These are phyloP conservation scores for Falcaria lacertinaria DNA, from an alignment of 2,888 invertebrate genomes.

Conservation along the genomic window DNA sequence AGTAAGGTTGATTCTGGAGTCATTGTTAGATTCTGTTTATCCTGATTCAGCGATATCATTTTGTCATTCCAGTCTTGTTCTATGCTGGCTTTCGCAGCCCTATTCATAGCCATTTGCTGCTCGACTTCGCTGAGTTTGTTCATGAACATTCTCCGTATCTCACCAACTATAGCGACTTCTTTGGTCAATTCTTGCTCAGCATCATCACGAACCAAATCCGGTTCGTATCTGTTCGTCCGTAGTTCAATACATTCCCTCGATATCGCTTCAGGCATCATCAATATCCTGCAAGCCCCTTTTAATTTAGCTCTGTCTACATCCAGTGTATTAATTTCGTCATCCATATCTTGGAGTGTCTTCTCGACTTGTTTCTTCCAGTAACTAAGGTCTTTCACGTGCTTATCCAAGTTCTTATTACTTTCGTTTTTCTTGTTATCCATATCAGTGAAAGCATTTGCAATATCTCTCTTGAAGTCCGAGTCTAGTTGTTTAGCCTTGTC, in stretches of 20 bases:
- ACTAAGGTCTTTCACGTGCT: slow-evolving; percentile 64
- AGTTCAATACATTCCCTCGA: slow-evolving; percentile 85
- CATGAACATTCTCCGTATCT: slow-evolving; percentile 82
- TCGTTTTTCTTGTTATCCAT: slow-evolving; percentile 73
- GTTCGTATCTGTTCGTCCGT: slow-evolving; percentile 84
- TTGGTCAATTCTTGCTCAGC: slow-evolving; percentile 90
- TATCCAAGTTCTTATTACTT: slow-evolving; percentile 51
- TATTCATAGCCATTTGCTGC: slow-evolving; percentile 84
- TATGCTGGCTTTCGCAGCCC: slow-evolving; percentile 86
- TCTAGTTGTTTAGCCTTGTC: slow-evolving; percentile 52
- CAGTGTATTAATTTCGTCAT: slow-evolving; percentile 82
- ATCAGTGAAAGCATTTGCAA: slow-evolving; percentile 78
- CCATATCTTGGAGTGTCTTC: slow-evolving; percentile 80
- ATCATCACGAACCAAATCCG: slow-evolving; percentile 87
- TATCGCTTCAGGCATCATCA: slow-evolving; percentile 86
- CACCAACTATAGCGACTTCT: slow-evolving; percentile 86
- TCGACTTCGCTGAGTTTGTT: slow-evolving; percentile 84
- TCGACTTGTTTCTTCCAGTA: slow-evolving; percentile 85
- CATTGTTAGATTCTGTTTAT: slow-evolving; percentile 82
- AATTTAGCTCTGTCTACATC: slow-evolving; percentile 82
- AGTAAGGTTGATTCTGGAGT: slow-evolving; percentile 83
- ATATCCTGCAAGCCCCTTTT: slow-evolving; percentile 82
- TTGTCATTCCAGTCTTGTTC: slow-evolving; percentile 96
- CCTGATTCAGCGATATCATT: slow-evolving; percentile 85
- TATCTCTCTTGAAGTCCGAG: slow-evolving; percentile 36